Percentiles rank a stretch among this genome's conserved stretches.
phyloP scores from a whole-genome alignment of 2,888 invertebrate species.

The Didymodactylos carnosus region DNA sequence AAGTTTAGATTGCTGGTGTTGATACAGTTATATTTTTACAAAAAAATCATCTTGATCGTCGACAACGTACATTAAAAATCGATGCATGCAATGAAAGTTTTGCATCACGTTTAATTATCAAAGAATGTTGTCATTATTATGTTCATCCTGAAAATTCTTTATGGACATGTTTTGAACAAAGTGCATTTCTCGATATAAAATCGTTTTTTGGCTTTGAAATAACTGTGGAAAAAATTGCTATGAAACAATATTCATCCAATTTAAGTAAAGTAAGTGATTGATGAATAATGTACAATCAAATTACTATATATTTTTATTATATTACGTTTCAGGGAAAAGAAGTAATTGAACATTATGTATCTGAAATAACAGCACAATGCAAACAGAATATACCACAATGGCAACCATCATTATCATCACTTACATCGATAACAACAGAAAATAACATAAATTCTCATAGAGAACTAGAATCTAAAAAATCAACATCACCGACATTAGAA shows the following conservation, averaged over 20 bases:
- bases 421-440: neutral
- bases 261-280: slow-evolving; percentile 45
- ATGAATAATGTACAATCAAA: neutral
- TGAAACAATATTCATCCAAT: slow-evolving; percentile 77
- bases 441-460: neutral
- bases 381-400: slow-evolving; percentile 48
- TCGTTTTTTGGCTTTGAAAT: slow-evolving; percentile 83
- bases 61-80: slow-evolving; percentile 57
- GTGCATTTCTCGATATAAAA: slow-evolving; percentile 69
- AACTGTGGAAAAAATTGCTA: slow-evolving; percentile 78
- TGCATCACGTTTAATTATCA: slow-evolving; percentile 55
- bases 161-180: slow-evolving; percentile 90
- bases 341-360: slow-evolving; percentile 70
- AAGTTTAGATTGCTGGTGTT: slow-evolving; percentile 72
- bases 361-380: slow-evolving; percentile 54
- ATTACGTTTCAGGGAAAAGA: slow-evolving; percentile 55
- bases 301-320: slow-evolving; percentile 5
- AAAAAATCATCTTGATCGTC: slow-evolving; percentile 61
- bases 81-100: slow-evolving; percentile 82
- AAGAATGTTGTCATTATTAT: slow-evolving; percentile 67
- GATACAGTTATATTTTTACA: slow-evolving; percentile 74
- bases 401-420: slow-evolving; percentile 27
- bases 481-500: neutral
- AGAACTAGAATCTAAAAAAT: too few relatives aligned
- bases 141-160: slow-evolving; percentile 75